These are phyloP conservation scores for Labeo rohita DNA, from an alignment of 2,113 vertebrate genomes.

Conservation along the genomic window DNA sequence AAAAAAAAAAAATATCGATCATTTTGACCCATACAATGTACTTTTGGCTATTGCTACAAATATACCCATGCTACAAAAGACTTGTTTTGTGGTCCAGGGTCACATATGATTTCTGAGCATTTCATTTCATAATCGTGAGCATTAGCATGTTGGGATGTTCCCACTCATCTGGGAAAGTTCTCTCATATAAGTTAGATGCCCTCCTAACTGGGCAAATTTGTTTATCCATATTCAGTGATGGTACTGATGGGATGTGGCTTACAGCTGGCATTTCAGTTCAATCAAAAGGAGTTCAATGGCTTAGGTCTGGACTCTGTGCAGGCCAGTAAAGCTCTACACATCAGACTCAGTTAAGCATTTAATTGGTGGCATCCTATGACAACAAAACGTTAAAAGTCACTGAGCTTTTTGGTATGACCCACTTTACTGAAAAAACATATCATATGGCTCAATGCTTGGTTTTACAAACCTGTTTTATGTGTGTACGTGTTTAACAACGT, in stretches of 20 bases:
- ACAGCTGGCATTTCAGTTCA: neutral
- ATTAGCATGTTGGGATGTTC: neutral
- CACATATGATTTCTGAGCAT: too few relatives aligned
- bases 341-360: neutral
- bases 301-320: neutral
- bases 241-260: neutral
- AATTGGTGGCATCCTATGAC: neutral
- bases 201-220: neutral
- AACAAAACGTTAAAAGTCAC: neutral
- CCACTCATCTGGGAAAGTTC: neutral
- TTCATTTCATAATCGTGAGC: neutral
- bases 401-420: neutral
- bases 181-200: neutral
- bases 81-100: too few relatives aligned
- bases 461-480: neutral
- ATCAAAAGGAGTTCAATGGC: neutral
- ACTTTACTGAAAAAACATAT: neutral
- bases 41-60: too few relatives aligned
- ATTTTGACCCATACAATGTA: too few relatives aligned
- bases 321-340: neutral
- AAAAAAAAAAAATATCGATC: too few relatives aligned
- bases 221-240: neutral
- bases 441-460: neutral
- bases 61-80: too few relatives aligned
- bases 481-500: neutral